Conservation (phyloP, 2,113 vertebrate species). For the Capreolus pygargus region DNA sequence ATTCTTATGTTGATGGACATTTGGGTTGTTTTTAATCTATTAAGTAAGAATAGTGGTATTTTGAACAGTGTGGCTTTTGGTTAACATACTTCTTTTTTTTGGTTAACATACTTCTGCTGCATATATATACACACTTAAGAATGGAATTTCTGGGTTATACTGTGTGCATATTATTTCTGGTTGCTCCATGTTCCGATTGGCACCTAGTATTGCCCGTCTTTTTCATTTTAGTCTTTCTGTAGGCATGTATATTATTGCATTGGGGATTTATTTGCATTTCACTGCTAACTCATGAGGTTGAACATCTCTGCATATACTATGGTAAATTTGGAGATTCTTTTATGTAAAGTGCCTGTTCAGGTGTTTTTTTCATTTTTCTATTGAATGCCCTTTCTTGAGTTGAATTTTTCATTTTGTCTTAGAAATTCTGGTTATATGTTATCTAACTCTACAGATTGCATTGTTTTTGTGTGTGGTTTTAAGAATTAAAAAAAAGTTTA, state of each 20-base stretch:
- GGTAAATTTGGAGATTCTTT: neutral
- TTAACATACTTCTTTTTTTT: neutral
- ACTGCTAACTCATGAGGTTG: neutral
- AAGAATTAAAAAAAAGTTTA: neutral
- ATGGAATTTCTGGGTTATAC: neutral
- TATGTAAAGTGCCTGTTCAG: neutral
- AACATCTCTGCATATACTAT: neutral
- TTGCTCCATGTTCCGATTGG: neutral
- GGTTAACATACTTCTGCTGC: neutral
- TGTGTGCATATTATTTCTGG: neutral
- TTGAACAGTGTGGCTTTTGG: neutral
- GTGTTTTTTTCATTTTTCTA: neutral
- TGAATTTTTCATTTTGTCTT: neutral
- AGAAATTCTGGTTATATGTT: neutral
- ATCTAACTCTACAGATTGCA: neutral
- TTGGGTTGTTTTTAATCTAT: neutral
- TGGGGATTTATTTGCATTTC: neutral
- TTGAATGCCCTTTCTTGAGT: neutral
- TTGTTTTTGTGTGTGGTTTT: neutral
- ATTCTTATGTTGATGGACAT: neutral
- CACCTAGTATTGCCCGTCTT: neutral
- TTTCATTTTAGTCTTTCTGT: neutral
- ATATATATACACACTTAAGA: neutral
- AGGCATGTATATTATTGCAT: neutral
- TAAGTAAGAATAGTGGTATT: neutral